Evolutionary conservation across 2,113 vertebrate genomes (phyloP).

Genomic region (Thamnaconus septentrionalis): DNA sequence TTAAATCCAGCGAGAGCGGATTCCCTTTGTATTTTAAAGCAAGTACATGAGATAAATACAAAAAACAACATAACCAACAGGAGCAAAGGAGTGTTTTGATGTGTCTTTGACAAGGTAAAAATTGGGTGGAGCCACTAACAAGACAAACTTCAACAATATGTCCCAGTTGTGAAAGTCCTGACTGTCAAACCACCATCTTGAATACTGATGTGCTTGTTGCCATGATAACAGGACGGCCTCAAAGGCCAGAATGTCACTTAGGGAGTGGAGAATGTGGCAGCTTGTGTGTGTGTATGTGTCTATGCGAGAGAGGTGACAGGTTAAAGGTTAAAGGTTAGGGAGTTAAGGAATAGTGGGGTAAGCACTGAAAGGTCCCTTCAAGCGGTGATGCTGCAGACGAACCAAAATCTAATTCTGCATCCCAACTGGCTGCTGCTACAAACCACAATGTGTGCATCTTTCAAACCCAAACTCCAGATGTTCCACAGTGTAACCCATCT

Average conservation of each 20-base stretch:
- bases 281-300: slow-evolving; percentile 19
- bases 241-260: slow-evolving; percentile 34
- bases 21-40: not conserved
- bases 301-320: slow-evolving; percentile 11
- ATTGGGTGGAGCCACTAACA: slow-evolving; percentile 30
- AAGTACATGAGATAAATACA: not conserved
- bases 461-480: too few relatives aligned
- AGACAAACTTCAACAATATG: slow-evolving; percentile 55
- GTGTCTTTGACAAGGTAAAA: slow-evolving; percentile 15
- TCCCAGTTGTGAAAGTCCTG: slow-evolving; percentile 27
- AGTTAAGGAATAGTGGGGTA: slow-evolving; percentile 4
- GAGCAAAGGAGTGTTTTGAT: not conserved
- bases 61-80: slow-evolving; percentile 5
- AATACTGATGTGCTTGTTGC: slow-evolving; percentile 59
- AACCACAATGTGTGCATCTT: too few relatives aligned
- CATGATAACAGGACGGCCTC: slow-evolving; percentile 50
- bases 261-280: slow-evolving; percentile 30
- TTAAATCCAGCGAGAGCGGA: slow-evolving; percentile 13
- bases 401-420: too few relatives aligned
- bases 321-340: slow-evolving; percentile 24
- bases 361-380: too few relatives aligned
- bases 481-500: too few relatives aligned
- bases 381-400: too few relatives aligned
- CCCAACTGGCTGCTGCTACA: too few relatives aligned
- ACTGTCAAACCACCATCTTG: slow-evolving; percentile 33